phyloP scores from a whole-genome alignment of 2,113 vertebrate genomes.

The Noturus placidus region DNA sequence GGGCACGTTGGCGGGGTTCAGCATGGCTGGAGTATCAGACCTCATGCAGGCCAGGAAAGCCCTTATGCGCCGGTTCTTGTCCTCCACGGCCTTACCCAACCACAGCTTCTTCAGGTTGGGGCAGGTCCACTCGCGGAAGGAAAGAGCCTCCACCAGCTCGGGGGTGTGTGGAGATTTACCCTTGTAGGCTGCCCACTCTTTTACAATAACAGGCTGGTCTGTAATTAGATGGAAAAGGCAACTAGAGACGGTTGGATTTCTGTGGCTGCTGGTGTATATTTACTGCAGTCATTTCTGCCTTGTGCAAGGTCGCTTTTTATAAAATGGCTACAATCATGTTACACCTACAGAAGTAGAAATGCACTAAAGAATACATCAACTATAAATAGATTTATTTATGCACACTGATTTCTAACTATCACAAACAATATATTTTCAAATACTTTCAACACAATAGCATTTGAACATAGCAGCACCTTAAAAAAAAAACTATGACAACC shows the following conservation, averaged over 20 bases:
- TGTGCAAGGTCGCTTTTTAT: neutral
- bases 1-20: conserved; percentile 89
- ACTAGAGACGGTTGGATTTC: neutral
- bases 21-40: conserved; percentile 94
- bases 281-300: neutral
- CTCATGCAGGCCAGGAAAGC: conserved; percentile 95
- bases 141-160: conserved; percentile 91
- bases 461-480: neutral
- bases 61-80: conserved; percentile 94
- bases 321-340: conserved; percentile 2
- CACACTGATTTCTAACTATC: neutral
- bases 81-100: conserved; percentile 91
- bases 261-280: neutral
- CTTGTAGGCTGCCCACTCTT: conserved; percentile 97
- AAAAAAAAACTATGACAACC: neutral
- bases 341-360: neutral
- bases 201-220: conserved; percentile 89
- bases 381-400: neutral
- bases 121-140: conserved; percentile 95
- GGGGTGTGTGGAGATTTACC: conserved; percentile 94
- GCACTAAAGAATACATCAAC: neutral
- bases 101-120: conserved; percentile 93
- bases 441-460: neutral
- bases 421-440: neutral
- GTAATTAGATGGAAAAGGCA: conserved; percentile 29